These are phyloP conservation scores for Nomada fucata DNA, from an alignment of 2,888 invertebrate species.

Conservation along the genomic window DNA sequence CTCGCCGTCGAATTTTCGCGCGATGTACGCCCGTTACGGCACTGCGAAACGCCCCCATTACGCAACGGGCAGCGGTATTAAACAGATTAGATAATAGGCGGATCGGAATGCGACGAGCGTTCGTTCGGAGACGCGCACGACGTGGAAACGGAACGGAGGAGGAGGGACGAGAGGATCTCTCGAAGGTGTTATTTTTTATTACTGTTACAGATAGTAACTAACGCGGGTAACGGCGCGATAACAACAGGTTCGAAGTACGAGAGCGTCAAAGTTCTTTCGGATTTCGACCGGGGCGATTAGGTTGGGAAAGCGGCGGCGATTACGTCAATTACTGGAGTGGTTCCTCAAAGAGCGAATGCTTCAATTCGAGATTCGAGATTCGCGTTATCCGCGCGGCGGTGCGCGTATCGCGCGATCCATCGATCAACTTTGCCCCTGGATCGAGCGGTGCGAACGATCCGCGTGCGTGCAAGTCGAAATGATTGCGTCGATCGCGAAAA, in stretches of 20 bases:
- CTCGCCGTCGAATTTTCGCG: not conserved
- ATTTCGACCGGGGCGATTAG: not conserved
- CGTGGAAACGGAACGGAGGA: not conserved
- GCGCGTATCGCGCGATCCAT: not conserved
- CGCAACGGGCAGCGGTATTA: not conserved
- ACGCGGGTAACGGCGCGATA: not conserved
- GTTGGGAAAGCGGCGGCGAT: not conserved
- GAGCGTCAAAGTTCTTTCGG: not conserved
- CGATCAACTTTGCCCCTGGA: not conserved
- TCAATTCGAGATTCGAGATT: too few species aligned
- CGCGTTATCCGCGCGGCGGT: too few species aligned
- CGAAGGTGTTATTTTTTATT: not conserved
- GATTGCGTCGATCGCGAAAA: slow-evolving; percentile 23
- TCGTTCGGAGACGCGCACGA: not conserved
- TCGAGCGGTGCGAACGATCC: not conserved
- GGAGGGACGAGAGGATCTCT: not conserved
- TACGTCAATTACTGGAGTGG: too few species aligned
- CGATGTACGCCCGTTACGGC: not conserved
- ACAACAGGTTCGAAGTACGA: slow-evolving; percentile 24
- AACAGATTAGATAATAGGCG: slow-evolving; percentile 32
- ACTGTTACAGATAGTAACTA: too few species aligned
- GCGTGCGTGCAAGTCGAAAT: not conserved
- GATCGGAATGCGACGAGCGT: not conserved
- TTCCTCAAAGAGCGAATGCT: too few species aligned
- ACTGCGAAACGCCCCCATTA: slow-evolving; percentile 4